Base-by-base conservation (phyloP, 2,113 vertebrate genomes). In the Mobula birostris region DNA sequence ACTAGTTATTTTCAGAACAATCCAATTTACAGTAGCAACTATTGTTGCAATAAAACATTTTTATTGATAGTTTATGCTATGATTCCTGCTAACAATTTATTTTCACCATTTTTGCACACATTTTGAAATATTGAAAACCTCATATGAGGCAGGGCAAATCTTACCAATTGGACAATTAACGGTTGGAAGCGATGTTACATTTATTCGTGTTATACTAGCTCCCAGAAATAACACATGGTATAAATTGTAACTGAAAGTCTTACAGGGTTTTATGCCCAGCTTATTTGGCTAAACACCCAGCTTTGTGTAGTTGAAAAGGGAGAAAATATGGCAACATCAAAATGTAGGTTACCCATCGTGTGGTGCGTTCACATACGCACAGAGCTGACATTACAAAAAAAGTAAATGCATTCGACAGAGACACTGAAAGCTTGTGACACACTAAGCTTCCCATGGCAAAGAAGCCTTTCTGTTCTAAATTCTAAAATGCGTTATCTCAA, bases 1-100 rank as follows among this genome's bases (percentile, higher is more conserved):
- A 66, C 48, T 63, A 88, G 14, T 90, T 90, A 90, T 66, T 61
- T 63, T n/a, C 85, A 90, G 85, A 90, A 32, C 85, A 66, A 66
- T 90, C 61, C 29, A 17, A 66, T 7, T 63, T 63, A 88, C 9
- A n/a, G 24, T 88, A 29, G 6, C 58, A 88, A 56, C 14, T 24
- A n/a, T 88, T 63, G 83, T 27, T 88, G 61, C 8, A 88, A 29
- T 29, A 85, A 61, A 63, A 83, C 40, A 14, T 80, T 80, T 19
- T 24, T 48, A 87, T 12, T 63, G 83, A 63, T n/a, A 63, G 14
- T 12, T 74, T 74, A 74, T 15, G 19, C 5, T 1, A 27, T 74
- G 72, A 24, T 24, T 15, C 19, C 90, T 24, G 8, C 12, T 40
- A 72, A 15, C 5, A 56, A 72, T 72, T 3, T 70, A 91, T 91